These are phyloP conservation scores for Enteromius radiatus DNA, from an alignment of 2,797 vertebrate species.

Conservation along the genomic window DNA sequence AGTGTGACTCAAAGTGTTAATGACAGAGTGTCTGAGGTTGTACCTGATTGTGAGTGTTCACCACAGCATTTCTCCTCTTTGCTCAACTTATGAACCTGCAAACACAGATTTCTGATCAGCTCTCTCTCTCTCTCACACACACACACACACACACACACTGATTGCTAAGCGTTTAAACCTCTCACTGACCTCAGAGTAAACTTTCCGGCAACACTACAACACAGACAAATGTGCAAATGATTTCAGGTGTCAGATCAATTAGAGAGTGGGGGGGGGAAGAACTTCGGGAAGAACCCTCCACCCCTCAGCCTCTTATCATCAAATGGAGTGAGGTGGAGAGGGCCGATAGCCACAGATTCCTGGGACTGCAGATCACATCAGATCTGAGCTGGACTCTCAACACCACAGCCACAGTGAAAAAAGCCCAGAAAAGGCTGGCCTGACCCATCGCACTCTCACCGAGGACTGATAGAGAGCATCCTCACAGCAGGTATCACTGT, in stretches of 20 bases:
- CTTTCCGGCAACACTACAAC: not conserved
- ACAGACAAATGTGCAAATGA: not conserved
- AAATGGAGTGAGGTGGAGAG: too few species aligned
- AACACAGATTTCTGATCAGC: conserved; percentile 40
- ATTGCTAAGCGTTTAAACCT: not conserved
- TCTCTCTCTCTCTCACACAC: not conserved
- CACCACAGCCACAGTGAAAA: too few species aligned
- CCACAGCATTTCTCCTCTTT: conserved; percentile 82
- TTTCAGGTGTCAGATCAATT: not conserved
- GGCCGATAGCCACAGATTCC: too few species aligned
- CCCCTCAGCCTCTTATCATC: too few species aligned
- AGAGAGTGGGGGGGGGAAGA: too few species aligned
- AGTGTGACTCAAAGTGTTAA: not conserved
- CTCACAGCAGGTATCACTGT: too few species aligned
- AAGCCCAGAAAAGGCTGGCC: too few species aligned
- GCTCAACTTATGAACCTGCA: conserved; percentile 83
- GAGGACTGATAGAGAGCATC: too few species aligned
- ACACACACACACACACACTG: not conserved
- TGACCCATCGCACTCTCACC: too few species aligned
- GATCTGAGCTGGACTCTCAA: too few species aligned
- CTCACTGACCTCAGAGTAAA: not conserved
- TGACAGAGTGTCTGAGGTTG: not conserved
- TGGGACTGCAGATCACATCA: too few species aligned
- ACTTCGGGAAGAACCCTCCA: too few species aligned
- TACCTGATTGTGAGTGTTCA: conserved; percentile 89